Evolutionary conservation across 2,888 invertebrate genomes (phyloP).

Genomic region (Vandiemenella viatica): DNA sequence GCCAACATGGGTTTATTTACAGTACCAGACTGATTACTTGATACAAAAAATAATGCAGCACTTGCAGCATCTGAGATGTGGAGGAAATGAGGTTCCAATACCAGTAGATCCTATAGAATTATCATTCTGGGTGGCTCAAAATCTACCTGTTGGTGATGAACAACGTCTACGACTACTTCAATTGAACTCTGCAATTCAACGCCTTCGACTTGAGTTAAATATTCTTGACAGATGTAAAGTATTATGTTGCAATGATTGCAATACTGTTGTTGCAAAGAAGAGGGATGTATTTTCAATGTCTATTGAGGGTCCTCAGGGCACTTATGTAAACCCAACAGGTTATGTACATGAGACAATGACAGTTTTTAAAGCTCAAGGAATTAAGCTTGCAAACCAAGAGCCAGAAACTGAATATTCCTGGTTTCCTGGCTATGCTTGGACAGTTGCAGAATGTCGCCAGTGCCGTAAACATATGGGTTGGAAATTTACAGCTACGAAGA

Average conservation of each 20-base stretch:
- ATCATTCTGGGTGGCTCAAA: conserved; percentile 69
- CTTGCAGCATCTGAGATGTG: conserved; percentile 24
- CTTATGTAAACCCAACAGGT: conserved; percentile 69
- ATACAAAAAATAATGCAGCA: conserved; percentile 28
- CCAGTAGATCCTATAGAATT: conserved; percentile 42
- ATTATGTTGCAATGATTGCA: conserved; percentile 36
- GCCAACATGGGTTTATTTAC: conserved; percentile 50
- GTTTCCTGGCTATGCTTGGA: conserved; percentile 82
- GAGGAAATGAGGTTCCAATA: conserved; percentile 11
- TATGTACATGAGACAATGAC: conserved; percentile 70
- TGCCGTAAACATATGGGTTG: conserved; percentile 64
- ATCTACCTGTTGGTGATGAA: conserved; percentile 50
- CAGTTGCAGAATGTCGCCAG: conserved; percentile 48
- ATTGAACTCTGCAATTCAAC: conserved; percentile 49
- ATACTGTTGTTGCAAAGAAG: conserved; percentile 40
- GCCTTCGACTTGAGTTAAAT: conserved; percentile 42
- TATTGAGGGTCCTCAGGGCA: conserved; percentile 60
- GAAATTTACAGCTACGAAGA: conserved; percentile 52
- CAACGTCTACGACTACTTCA: conserved; percentile 46
- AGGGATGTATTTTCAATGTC: conserved; percentile 67
- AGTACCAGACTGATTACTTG: conserved; percentile 38
- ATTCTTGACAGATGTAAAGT: conserved; percentile 34
- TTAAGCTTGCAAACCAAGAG: conserved; percentile 30
- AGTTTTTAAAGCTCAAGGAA: conserved; percentile 36
- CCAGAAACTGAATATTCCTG: conserved; percentile 62